Conservation (phyloP, 2,888 invertebrate genomes). For the Eumacrocentrus americanus region DNA sequence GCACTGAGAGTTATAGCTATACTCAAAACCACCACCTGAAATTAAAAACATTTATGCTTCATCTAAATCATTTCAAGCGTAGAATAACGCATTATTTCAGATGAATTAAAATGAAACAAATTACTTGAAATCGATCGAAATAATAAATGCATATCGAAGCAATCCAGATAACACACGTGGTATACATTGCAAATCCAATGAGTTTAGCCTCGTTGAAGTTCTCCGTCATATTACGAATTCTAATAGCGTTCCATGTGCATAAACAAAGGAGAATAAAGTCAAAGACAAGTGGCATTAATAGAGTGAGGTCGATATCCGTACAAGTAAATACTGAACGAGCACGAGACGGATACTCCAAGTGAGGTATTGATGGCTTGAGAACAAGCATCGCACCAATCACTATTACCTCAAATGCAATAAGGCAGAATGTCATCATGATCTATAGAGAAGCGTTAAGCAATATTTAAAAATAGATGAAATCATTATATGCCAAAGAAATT, state of each 20-base stretch:
- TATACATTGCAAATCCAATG: too few species aligned
- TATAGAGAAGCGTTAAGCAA: constrained; percentile 48
- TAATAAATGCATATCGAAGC: constrained; percentile 81
- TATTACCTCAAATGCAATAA: constrained; percentile 72
- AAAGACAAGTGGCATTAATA: constrained; percentile 72
- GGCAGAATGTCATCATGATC: constrained; percentile 70
- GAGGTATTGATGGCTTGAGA: constrained; percentile 67
- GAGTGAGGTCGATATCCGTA: constrained; percentile 67
- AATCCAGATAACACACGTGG: too few species aligned
- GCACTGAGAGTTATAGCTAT: constrained; percentile 78
- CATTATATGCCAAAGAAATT: too few species aligned
- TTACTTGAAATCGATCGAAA: constrained; percentile 70
- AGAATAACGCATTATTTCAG: too few species aligned
- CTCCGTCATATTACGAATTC: constrained; percentile 79
- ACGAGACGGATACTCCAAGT: too few species aligned
- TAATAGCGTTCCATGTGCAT: constrained; percentile 80
- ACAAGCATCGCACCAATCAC: constrained; percentile 69
- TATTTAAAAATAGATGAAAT: too few species aligned
- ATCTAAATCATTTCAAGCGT: too few species aligned
- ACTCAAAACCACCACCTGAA: constrained; percentile 61
- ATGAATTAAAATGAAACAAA: too few species aligned
- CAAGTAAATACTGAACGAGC: constrained; percentile 70
- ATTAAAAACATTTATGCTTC: too few species aligned
- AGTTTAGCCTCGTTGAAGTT: constrained; percentile 81
- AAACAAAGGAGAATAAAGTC: constrained; percentile 74